Base-by-base conservation (phyloP, 2,888 invertebrate species). In the Drosophila gaucha region DNA sequence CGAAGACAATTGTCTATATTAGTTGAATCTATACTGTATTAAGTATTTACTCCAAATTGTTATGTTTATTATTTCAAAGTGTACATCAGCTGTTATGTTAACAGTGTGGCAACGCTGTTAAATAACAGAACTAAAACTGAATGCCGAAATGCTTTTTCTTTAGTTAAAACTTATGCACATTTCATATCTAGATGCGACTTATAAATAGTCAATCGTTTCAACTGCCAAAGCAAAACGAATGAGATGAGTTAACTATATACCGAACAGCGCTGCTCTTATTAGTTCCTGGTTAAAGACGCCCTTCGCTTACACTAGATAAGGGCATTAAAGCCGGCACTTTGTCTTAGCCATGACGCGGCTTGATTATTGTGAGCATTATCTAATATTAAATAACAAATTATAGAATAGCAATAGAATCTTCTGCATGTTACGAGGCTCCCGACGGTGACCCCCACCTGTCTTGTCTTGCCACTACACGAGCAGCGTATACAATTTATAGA, bases 401-500 rank as follows among this genome's bases (percentile, higher is more conserved):
- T 22, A n/a, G 22, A 18, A 14, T 10, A 30, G n/a, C 35, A 35
- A 44, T 20, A 5, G 41, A 51, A 64, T 52, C 41, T 46, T 50
- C 36, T 62, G 38, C 46, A 20, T n/a, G 28, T 66, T 39, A 36
- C 36, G 43, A 43, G 20, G 39, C 26, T 63, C 31, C 51, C 54
- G 36, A 47, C 36, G 39, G 18, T 51, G 69, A 68, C 64, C 64
- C 74, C 63, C 50, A 70, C 70, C 57, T 59, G 50, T 39, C 51
- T 47, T 43, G 30, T 6, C 46, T 20, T 30, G 20, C 22, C 39
- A 16, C 24, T 67, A 54, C 52, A 56, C 67, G 49, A 52, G 47
- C 36, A 57, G 55, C 67, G 66, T 69, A 41, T 36, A 52, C 50
- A 59, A 68, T 43, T 65, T 76, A 68, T 68, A 83, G 64, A 72